A percentile compares a stretch with the other conserved stretches of the same genome.
phyloP scores from a whole-genome alignment of 2,888 invertebrate species.

The Drosophila peninsularis region DNA sequence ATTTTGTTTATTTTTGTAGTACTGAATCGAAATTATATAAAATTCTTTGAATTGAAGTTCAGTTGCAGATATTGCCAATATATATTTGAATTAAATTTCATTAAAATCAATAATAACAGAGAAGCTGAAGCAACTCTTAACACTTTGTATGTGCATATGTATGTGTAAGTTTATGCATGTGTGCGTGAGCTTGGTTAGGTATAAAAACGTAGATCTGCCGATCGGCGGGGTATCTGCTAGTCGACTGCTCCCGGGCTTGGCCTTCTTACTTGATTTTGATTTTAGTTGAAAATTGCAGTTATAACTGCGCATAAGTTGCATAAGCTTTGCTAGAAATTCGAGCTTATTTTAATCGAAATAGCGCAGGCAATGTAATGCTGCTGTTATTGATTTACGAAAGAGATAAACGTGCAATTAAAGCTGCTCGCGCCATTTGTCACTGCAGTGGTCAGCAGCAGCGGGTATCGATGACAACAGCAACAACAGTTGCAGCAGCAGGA shows the following conservation, averaged over 20 bases:
- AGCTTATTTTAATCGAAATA: slow-evolving; percentile 21
- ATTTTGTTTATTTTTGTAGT: too few relatives aligned
- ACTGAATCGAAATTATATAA: too few relatives aligned
- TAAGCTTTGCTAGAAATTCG: slow-evolving; percentile 12
- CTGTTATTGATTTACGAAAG: slow-evolving; percentile 45
- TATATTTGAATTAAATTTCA: too few relatives aligned
- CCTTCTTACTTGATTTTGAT: background rate
- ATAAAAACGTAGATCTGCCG: too few relatives aligned
- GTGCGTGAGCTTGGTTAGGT: too few relatives aligned
- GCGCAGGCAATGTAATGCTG: slow-evolving; percentile 14
- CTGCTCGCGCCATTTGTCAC: slow-evolving; percentile 61
- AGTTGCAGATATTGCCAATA: too few relatives aligned
- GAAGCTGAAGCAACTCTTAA: too few relatives aligned
- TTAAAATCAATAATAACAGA: too few relatives aligned
- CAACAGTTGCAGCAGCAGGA: slow-evolving; percentile 9
- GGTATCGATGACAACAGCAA: slow-evolving; percentile 56
- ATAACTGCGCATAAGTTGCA: slow-evolving; percentile 8
- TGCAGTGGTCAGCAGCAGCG: slow-evolving; percentile 45
- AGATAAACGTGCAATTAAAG: slow-evolving; percentile 58
- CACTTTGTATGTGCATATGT: too few relatives aligned
- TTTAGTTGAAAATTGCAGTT: background rate
- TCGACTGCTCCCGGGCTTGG: background rate
- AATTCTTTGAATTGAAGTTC: too few relatives aligned
- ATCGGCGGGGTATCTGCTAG: too few relatives aligned
- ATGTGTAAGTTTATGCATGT: background rate